Evolutionary conservation across 2,113 vertebrate species (phyloP).

Genomic region (Ginglymostoma cirratum): DNA sequence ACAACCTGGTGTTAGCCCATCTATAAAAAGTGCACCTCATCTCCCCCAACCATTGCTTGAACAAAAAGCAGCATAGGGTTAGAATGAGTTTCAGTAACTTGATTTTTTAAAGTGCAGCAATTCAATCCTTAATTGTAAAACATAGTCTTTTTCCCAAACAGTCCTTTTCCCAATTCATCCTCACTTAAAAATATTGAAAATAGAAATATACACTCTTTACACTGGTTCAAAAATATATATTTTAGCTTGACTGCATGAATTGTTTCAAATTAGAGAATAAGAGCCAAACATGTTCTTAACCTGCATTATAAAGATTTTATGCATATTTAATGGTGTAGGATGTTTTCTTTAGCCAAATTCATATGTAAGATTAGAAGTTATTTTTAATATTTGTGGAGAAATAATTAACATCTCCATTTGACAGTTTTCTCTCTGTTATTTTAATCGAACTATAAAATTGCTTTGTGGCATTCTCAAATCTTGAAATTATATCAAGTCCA

Average conservation of each 20-base stretch:
- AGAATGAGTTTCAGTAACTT: too few species aligned
- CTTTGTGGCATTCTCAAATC: not conserved
- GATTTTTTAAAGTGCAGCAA: too few species aligned
- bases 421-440: not conserved
- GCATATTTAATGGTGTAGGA: not conserved
- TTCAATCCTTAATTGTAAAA: too few species aligned
- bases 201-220: too few species aligned
- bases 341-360: not conserved
- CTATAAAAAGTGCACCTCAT: too few species aligned
- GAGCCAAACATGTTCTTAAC: not conserved
- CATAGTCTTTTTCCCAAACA: too few species aligned
- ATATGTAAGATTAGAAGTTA: not conserved
- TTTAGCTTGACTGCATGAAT: not conserved
- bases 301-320: not conserved
- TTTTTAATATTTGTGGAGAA: not conserved
- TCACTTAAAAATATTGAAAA: too few species aligned
- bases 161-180: too few species aligned
- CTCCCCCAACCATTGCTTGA: too few species aligned
- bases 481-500: too few species aligned
- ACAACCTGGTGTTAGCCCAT: too few species aligned
- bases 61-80: too few species aligned
- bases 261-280: not conserved
- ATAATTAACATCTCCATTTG: not conserved
- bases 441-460: not conserved
- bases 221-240: not conserved